Base-by-base conservation (phyloP, 1,140 invertebrate species). In the Bombus difficillimus region DNA sequence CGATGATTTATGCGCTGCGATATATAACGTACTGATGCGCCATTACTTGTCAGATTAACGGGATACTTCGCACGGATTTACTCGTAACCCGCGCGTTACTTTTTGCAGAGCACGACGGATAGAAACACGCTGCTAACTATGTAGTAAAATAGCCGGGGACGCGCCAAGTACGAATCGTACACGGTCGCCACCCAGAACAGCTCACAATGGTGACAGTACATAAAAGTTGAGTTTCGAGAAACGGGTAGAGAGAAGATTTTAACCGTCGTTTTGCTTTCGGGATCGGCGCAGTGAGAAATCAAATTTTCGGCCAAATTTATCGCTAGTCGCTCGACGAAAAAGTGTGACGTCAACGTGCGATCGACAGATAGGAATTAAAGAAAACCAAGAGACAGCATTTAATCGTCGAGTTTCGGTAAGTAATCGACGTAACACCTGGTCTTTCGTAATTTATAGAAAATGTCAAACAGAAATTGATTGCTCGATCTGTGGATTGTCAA, bases 41-140 rank as follows among this genome's bases (percentile, higher is more conserved):
- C 85, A 76, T 86, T 77, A 89, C 76, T 82, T 72, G 79, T 78
- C 86, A 77, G 59, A 89, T 87, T 82, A 89, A 66, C 81, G 74
- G 34, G 41, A 79, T 72, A 85, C 79, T 86, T 85, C 34, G 64
- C 81, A 64, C 59, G 77, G 86, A 85, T 89, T 87, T 89, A 86
- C 75, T 75, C 66, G 6, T 43, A 32, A 57, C 43, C n/a, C 41
- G 47, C 53, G 59, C 59, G 59, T 73, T 57, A 59, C 18, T 81
- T 78, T 82, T 64, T 53, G 1, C 41, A 15, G 4, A 18, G 39
- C 32, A 6, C 39, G 15, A 5, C 64, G n/a, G 43, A 39, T 59
- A 43, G 75, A 59, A 71, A 84, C 75, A 37, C 22, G 25, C 64
- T 22, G 59, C 18, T 41, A 43, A 84, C 82, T 43, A 41, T 78